Evolutionary conservation across 2,113 vertebrate genomes (phyloP).

Genomic region (Oncorhynchus keta): DNA sequence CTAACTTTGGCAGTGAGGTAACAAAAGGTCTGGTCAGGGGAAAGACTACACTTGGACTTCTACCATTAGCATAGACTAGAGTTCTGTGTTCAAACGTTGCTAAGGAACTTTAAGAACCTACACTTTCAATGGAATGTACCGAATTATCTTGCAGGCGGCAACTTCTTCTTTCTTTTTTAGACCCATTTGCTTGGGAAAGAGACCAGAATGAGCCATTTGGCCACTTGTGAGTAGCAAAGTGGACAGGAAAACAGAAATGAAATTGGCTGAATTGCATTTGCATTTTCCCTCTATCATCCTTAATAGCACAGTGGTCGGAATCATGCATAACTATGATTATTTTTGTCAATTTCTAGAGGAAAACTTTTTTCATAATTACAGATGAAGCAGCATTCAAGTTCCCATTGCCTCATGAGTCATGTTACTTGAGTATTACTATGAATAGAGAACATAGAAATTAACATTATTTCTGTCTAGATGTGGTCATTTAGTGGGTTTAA

Average conservation of each 20-base stretch:
- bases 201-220: background rate
- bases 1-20: background rate
- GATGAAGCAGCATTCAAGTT: conserved; percentile 35
- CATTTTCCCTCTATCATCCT: conserved; percentile 7
- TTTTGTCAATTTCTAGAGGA: conserved; percentile 40
- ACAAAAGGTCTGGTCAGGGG: conserved; percentile 17
- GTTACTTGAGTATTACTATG: conserved; percentile 19
- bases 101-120: background rate
- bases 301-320: conserved; percentile 45
- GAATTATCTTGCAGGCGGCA: background rate
- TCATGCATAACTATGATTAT: conserved; percentile 39
- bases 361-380: conserved; percentile 52
- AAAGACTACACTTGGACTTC: background rate
- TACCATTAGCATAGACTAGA: background rate
- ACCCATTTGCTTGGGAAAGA: background rate
- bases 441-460: conserved; percentile 14
- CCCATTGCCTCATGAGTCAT: conserved; percentile 33
- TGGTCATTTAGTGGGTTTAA: conserved; percentile 15
- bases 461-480: background rate
- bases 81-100: background rate
- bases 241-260: background rate
- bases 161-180: background rate
- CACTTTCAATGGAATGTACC: background rate
- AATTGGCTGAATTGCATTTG: background rate
- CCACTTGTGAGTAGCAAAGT: background rate